Percentiles rank a stretch among this genome's conserved stretches.
Conservation (phyloP, 2,113 vertebrate species). For the Romanogobio albipinnatus region DNA sequence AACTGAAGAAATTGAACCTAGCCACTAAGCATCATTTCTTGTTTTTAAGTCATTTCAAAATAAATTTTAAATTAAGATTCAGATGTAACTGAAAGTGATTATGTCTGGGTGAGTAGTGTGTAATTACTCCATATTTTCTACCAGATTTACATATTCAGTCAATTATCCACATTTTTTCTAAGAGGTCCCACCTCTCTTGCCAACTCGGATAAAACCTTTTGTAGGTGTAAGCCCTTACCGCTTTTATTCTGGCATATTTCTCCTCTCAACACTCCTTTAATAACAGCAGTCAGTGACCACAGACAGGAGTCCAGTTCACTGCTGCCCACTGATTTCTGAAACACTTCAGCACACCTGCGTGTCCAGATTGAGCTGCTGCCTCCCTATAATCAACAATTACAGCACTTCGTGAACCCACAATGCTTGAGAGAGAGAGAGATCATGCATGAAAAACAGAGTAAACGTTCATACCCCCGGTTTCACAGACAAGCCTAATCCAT, state of each 20-base stretch:
- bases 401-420: neutral
- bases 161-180: neutral
- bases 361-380: slow-evolving; percentile 76
- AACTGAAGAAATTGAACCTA: neutral
- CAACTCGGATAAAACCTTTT: neutral
- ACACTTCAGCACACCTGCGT: slow-evolving; percentile 69
- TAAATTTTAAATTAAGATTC: neutral
- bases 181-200: neutral
- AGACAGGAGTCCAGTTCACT: slow-evolving; percentile 71
- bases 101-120: neutral
- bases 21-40: neutral
- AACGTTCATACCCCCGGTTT: neutral
- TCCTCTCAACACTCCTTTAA: slow-evolving; percentile 77
- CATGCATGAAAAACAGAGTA: neutral
- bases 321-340: slow-evolving; percentile 57
- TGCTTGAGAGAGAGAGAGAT: neutral
- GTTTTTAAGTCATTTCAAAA: neutral
- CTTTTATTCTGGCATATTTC: slow-evolving; percentile 49
- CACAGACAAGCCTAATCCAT: too few relatives aligned
- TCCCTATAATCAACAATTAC: slow-evolving; percentile 65
- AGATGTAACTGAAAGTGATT: neutral
- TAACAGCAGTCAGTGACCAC: slow-evolving; percentile 73
- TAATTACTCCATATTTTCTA: neutral
- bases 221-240: slow-evolving; percentile 54
- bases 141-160: neutral